Evolutionary conservation across 2,113 vertebrate genomes (phyloP).

Genomic region (Hemicordylus capensis): DNA sequence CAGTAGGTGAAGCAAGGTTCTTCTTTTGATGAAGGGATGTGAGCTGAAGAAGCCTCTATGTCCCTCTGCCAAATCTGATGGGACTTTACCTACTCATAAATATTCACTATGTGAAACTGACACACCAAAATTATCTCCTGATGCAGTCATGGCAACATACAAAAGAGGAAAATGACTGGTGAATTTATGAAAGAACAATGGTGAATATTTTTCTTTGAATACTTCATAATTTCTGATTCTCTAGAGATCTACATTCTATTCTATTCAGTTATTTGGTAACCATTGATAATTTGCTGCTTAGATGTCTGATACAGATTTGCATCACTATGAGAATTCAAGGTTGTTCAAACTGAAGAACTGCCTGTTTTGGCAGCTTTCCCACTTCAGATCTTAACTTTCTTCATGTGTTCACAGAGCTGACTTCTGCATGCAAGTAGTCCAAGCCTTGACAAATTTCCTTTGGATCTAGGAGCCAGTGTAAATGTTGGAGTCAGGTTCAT

Average conservation of each 20-base stretch:
- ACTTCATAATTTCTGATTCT: not conserved
- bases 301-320: not conserved
- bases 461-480: no score
- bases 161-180: fast-evolving
- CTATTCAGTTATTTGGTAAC: slow-evolving; percentile 33
- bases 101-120: not conserved
- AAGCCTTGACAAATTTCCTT: no score
- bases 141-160: not conserved
- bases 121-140: not conserved
- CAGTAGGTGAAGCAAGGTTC: no score
- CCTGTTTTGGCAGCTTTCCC: slow-evolving; percentile 17
- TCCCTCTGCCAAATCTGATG: no score
- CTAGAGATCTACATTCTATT: slow-evolving; percentile 4
- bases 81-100: not conserved
- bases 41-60: not conserved
- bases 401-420: not conserved
- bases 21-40: not conserved
- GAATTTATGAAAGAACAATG: not conserved
- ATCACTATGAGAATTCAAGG: slow-evolving; percentile 36
- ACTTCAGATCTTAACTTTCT: not conserved
- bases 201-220: not conserved
- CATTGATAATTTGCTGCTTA: slow-evolving; percentile 33
- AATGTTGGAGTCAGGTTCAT: no score
- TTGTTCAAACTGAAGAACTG: slow-evolving; percentile 25
- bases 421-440: not conserved